Conservation (phyloP, 1,140 invertebrate genomes). For the Cheumatopsyche charites region DNA sequence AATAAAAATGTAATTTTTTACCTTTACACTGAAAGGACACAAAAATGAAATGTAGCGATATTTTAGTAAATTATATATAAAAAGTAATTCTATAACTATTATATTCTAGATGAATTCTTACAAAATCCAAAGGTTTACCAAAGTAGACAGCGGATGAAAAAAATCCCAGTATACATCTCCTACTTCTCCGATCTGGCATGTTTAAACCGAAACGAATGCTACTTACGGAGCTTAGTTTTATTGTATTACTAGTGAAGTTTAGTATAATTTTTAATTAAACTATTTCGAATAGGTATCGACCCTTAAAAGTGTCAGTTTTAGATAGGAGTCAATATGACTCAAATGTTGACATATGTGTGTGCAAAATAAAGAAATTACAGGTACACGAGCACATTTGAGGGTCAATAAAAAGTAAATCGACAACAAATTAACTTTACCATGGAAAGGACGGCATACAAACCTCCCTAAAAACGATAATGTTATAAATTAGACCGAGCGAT, state of each 20-base stretch:
- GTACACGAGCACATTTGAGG: background rate
- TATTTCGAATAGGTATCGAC: constrained; percentile 1
- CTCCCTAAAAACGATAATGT: background rate
- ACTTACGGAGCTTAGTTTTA: constrained; percentile 27
- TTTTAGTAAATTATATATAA: background rate
- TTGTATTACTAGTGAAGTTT: no score
- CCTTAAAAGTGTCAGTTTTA: constrained; percentile 15
- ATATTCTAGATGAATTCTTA: constrained; percentile 22
- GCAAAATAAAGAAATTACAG: no score
- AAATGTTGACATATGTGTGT: no score
- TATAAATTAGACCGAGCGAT: no score
- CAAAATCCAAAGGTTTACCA: constrained; percentile 26
- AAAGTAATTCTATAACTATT: constrained; percentile 1
- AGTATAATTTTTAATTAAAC: background rate
- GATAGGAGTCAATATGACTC: no score
- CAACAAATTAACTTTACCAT: no score
- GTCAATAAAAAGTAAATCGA: background rate
- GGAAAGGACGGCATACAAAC: constrained; percentile 13
- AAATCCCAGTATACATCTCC: constrained; percentile 31
- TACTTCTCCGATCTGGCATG: constrained; percentile 11
- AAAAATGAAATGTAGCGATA: background rate
- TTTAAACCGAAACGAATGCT: constrained; percentile 17
- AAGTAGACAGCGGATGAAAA: constrained; percentile 26
- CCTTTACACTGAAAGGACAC: constrained; percentile 22
- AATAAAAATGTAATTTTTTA: background rate